Conservation (phyloP, 2,113 vertebrate species). For the Chamaea fasciata region DNA sequence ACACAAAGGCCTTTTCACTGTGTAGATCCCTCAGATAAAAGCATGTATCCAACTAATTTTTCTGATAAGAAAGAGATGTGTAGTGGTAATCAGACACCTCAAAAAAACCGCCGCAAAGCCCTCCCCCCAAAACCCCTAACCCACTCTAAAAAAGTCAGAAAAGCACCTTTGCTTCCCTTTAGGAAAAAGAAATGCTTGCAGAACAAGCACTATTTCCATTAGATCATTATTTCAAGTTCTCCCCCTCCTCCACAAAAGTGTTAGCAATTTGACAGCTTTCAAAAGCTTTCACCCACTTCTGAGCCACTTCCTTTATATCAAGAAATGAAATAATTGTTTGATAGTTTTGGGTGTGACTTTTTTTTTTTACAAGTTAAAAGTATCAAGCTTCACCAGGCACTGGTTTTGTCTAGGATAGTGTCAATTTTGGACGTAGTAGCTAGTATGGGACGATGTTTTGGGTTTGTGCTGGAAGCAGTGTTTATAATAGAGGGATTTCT, state of each 20-base stretch:
- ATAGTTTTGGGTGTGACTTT: background rate
- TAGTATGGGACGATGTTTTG: background rate
- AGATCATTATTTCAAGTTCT: background rate
- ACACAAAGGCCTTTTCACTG: background rate
- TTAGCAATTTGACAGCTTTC: slow-evolving; percentile 10
- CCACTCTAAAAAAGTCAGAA: background rate
- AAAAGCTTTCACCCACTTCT: background rate
- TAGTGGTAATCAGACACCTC: background rate
- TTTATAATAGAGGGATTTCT: background rate
- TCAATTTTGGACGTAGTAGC: background rate
- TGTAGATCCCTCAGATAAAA: background rate
- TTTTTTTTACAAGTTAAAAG: background rate
- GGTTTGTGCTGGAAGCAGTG: background rate
- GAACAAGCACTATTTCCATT: background rate
- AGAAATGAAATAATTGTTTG: background rate
- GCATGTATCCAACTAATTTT: background rate
- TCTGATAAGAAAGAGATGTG: background rate
- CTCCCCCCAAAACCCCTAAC: background rate
- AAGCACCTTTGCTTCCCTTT: background rate
- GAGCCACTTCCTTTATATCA: slow-evolving; percentile 19
- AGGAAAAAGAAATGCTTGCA: background rate
- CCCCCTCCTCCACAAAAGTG: background rate
- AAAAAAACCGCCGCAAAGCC: background rate
- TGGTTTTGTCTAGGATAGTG: background rate
- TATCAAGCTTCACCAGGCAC: background rate